These are phyloP conservation scores for Mnemiopsis leidyi DNA, from an alignment of 37 sponge, comb jelly and placozoan genomes.

Conservation along the genomic window DNA sequence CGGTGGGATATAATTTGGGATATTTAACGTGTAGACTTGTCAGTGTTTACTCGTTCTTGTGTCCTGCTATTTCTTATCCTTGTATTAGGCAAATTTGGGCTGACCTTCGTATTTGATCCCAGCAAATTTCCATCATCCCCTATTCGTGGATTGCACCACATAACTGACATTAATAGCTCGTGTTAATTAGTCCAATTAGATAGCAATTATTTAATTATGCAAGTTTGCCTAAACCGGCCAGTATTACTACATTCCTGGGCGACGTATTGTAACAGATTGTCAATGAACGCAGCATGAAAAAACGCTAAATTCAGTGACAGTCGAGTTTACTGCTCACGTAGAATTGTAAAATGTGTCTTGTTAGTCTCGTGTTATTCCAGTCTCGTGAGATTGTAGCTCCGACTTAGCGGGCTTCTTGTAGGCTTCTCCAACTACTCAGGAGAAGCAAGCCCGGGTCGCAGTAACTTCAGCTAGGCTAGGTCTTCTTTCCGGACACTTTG, in stretches of 20 bases:
- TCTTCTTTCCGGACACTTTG: not conserved
- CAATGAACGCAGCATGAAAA: not conserved
- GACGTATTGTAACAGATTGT: not conserved
- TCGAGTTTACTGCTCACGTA: not conserved
- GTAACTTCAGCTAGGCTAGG: not conserved
- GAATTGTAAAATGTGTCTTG: no score
- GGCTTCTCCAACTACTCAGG: not conserved
- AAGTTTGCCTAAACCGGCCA: not conserved
- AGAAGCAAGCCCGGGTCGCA: not conserved
- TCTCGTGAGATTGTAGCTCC: not conserved
- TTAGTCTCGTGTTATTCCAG: not conserved
- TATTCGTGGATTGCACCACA: no score
- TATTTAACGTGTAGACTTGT: not conserved
- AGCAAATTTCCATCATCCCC: no score
- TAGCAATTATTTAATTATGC: not conserved
- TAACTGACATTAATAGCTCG: no score
- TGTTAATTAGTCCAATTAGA: not conserved
- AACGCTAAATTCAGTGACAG: not conserved
- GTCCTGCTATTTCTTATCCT: no score
- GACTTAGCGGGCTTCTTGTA: not conserved
- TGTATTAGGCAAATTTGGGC: no score
- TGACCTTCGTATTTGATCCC: no score
- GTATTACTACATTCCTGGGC: not conserved
- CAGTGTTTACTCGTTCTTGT: not conserved
- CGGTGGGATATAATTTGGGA: not conserved